phyloP scores from a whole-genome alignment of 2,113 vertebrate species.

The Sisor rabdophorus region DNA sequence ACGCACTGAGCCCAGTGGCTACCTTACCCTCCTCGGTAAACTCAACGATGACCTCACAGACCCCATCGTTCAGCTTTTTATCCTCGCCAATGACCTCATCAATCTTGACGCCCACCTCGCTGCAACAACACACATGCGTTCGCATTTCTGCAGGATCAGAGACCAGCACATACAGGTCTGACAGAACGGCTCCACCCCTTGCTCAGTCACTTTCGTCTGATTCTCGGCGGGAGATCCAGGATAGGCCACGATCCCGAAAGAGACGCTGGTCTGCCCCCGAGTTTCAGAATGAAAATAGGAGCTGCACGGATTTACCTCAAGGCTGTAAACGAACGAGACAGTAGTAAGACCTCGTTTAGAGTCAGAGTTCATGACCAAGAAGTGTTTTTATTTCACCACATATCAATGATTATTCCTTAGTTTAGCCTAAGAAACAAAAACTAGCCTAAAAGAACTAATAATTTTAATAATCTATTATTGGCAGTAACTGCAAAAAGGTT shows the following conservation, averaged over 20 bases:
- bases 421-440: not conserved
- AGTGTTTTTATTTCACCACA: slow-evolving; percentile 13
- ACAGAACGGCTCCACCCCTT: slow-evolving; percentile 64
- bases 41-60: slow-evolving; percentile 7
- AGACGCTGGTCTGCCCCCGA: slow-evolving; percentile 74
- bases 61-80: slow-evolving; percentile 8
- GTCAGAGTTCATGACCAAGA: slow-evolving; percentile 32
- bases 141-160: slow-evolving; percentile 40
- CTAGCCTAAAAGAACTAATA: not conserved
- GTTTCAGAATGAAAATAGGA: slow-evolving; percentile 51
- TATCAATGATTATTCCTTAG: not conserved
- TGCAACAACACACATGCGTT: slow-evolving; percentile 7
- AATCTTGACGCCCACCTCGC: not conserved
- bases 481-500: not conserved
- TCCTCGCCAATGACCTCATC: slow-evolving; percentile 14
- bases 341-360: slow-evolving; percentile 61
- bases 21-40: slow-evolving; percentile 53
- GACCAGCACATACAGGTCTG: slow-evolving; percentile 51
- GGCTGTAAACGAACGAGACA: slow-evolving; percentile 70
- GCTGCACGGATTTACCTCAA: slow-evolving; percentile 72
- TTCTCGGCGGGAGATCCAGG: slow-evolving; percentile 44
- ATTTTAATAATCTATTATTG: no score
- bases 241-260: slow-evolving; percentile 60
- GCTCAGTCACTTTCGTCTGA: slow-evolving; percentile 52
- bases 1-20: slow-evolving; percentile 60